phyloP scores from a whole-genome alignment of 2,113 vertebrate species.

The Bubalus kerabau region DNA sequence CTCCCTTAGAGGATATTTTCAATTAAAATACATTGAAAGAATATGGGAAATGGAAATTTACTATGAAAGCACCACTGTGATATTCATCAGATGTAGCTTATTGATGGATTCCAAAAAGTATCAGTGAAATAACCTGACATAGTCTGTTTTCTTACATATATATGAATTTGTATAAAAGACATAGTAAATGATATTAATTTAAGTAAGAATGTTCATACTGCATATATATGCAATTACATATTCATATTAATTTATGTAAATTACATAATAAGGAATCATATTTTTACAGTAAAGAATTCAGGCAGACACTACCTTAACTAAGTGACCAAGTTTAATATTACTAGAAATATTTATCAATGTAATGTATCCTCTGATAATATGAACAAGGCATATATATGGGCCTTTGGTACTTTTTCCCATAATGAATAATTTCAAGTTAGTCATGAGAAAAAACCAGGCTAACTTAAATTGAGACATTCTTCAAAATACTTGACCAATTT shows the following conservation, averaged over 20 bases:
- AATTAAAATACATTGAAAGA: background rate
- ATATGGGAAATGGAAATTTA: background rate
- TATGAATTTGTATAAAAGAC: background rate
- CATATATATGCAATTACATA: background rate
- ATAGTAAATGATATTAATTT: background rate
- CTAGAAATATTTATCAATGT: background rate
- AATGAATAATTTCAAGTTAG: background rate
- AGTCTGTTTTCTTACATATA: background rate
- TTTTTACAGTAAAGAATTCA: background rate
- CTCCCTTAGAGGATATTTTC: background rate
- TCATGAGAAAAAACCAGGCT: background rate
- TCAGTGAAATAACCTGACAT: background rate
- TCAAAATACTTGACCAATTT: background rate
- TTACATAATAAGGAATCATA: background rate
- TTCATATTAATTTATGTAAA: background rate
- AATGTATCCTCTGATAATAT: background rate
- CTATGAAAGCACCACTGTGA: background rate
- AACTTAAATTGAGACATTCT: background rate
- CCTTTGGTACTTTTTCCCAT: background rate
- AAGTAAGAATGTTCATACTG: background rate
- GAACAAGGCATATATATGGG: background rate
- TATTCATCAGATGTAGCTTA: background rate
- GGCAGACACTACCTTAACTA: background rate
- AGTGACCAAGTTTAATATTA: background rate
- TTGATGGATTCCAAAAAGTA: background rate